These are phyloP conservation scores for Paracyclopina nana DNA, from an alignment of 1,140 invertebrate species.

Conservation along the genomic window DNA sequence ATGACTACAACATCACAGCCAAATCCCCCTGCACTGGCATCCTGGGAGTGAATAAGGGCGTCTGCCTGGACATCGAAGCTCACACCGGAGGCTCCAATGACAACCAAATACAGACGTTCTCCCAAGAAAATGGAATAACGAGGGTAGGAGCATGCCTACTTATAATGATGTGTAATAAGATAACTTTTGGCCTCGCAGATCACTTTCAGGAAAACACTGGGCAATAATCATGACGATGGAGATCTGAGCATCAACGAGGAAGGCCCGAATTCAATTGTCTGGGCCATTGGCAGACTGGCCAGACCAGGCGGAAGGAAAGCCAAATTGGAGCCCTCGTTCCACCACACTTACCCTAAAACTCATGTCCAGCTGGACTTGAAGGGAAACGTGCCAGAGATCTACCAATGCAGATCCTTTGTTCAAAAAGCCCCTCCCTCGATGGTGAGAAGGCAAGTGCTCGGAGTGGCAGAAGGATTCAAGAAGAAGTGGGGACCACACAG, in stretches of 20 bases:
- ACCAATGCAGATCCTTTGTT: not conserved
- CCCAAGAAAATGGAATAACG: conserved; percentile 47
- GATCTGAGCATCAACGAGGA: conserved; percentile 52
- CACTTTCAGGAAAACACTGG: conserved; percentile 49
- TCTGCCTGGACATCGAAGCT: conserved; percentile 61
- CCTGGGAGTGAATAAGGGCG: conserved; percentile 58
- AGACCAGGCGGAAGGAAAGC: not conserved
- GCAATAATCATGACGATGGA: conserved; percentile 40
- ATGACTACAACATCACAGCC: conserved; percentile 67
- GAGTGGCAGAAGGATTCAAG: conserved; percentile 6
- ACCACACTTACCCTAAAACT: conserved; percentile 52
- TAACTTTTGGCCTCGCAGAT: no score
- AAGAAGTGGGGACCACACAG: conserved; percentile 18
- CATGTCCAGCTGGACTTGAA: conserved; percentile 27
- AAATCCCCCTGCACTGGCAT: conserved; percentile 63
- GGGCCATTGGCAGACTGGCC: conserved; percentile 57
- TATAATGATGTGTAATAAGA: no score
- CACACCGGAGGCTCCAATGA: conserved; percentile 48
- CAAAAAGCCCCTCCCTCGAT: no score
- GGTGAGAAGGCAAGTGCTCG: no score
- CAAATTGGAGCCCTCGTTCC: conserved; percentile 48
- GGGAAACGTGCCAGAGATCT: not conserved
- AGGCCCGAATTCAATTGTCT: conserved; percentile 45
- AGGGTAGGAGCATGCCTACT: no score
- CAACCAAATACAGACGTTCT: conserved; percentile 15